Percentiles rank a stretch among this genome's conserved stretches.
These are phyloP conservation scores for Pentamera pediparva DNA, from an alignment of 53 echinoderm and acorn worm genomes.

Conservation along the genomic window DNA sequence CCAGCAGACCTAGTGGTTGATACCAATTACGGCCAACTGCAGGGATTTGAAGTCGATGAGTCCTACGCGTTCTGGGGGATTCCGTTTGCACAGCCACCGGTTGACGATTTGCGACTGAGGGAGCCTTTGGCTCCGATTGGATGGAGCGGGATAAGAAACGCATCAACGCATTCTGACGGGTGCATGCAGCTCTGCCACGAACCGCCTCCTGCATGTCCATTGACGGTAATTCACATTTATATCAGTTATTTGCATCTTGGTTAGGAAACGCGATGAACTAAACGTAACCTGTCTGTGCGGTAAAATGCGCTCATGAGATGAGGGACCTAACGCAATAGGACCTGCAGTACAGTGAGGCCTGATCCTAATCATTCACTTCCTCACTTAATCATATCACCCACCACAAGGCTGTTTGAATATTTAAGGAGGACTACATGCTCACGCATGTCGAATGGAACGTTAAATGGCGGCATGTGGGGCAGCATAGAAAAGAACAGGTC, in stretches of 20 bases:
- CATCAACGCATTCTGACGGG: slow-evolving; percentile 11
- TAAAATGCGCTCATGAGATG: background rate
- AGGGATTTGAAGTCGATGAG: slow-evolving; percentile 20
- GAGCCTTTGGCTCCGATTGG: background rate
- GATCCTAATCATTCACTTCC: too few relatives aligned
- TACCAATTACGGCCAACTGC: slow-evolving; percentile 22
- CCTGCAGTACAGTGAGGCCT: background rate
- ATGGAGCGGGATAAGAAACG: slow-evolving; percentile 14
- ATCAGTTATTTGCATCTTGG: too few relatives aligned
- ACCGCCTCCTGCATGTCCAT: slow-evolving; percentile 24
- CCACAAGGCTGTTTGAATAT: too few relatives aligned
- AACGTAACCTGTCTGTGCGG: too few relatives aligned
- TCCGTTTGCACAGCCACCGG: slow-evolving; percentile 34
- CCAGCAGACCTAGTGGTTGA: background rate
- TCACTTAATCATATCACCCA: too few relatives aligned
- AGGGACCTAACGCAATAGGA: background rate
- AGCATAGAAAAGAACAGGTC: too few relatives aligned
- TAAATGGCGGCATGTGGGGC: too few relatives aligned
- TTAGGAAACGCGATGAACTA: too few relatives aligned
- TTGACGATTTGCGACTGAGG: slow-evolving; percentile 11
- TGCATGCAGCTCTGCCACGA: slow-evolving; percentile 27
- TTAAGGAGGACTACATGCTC: too few relatives aligned
- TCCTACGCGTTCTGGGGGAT: slow-evolving; percentile 34
- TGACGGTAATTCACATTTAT: background rate
- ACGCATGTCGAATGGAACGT: too few relatives aligned